phyloP scores from a whole-genome alignment of 1,140 invertebrate species.

The Heterodera carotae region DNA sequence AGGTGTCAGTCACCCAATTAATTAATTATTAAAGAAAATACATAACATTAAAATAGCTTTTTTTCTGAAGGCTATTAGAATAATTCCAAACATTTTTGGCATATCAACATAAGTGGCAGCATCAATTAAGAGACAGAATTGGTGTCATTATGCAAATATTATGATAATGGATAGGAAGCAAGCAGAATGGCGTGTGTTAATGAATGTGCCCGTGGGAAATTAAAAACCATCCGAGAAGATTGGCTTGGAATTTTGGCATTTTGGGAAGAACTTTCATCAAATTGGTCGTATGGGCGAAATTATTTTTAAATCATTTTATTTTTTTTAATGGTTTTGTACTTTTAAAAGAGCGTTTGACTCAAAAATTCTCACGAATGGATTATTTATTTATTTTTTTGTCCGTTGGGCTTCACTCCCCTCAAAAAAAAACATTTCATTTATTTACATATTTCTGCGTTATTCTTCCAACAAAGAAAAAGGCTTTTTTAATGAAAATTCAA shows the following conservation, averaged over 20 bases:
- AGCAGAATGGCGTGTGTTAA: constrained; percentile 10
- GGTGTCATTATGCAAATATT: constrained; percentile 4
- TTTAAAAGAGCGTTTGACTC: neutral
- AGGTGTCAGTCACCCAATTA: neutral
- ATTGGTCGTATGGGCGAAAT: too few relatives aligned
- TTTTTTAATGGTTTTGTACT: neutral
- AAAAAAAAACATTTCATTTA: neutral
- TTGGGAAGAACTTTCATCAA: neutral
- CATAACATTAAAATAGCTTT: too few relatives aligned
- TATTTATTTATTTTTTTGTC: constrained; percentile 27
- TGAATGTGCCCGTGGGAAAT: constrained; percentile 7
- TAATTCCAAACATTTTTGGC: neutral
- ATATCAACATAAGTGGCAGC: neutral
- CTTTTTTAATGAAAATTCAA: constrained; percentile 19
- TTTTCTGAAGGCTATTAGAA: too few relatives aligned
- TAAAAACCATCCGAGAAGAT: neutral
- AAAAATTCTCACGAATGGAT: constrained; percentile 23
- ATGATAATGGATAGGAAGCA: constrained; percentile 12
- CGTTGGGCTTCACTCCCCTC: neutral
- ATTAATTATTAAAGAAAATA: neutral
- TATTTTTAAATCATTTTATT: neutral
- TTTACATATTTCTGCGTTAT: neutral
- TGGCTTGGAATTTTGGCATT: neutral
- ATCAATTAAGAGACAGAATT: neutral
- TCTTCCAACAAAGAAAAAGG: too few relatives aligned